phyloP scores from a whole-genome alignment of 2,888 invertebrate species.

The Oscheius myriophilus region DNA sequence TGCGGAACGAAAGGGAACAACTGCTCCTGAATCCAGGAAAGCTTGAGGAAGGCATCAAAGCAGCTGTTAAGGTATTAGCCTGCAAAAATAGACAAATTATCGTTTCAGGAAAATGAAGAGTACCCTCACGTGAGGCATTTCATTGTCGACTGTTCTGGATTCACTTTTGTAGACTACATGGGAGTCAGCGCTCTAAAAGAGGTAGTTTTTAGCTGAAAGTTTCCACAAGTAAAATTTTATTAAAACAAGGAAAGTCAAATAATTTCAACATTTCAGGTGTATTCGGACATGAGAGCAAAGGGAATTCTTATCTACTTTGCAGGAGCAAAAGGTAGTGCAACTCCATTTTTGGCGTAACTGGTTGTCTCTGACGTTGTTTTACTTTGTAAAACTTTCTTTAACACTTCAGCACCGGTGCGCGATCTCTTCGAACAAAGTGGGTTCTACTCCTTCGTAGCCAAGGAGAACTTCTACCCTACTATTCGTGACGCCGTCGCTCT shows the following conservation, averaged over 20 bases:
- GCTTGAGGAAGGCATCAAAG: not conserved
- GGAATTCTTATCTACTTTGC: constrained; percentile 69
- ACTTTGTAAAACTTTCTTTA: not conserved
- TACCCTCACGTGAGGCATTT: constrained; percentile 50
- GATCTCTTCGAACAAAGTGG: constrained; percentile 66
- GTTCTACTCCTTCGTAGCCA: constrained; percentile 64
- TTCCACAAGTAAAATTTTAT: too few species aligned
- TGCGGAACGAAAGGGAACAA: constrained; percentile 39
- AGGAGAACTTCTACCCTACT: constrained; percentile 69
- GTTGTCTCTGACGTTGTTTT: not conserved
- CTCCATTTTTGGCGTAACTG: too few species aligned
- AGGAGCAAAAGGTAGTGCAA: constrained; percentile 65
- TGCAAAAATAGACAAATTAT: not conserved
- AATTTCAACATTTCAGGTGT: constrained; percentile 41
- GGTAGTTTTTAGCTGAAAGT: too few species aligned
- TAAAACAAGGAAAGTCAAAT: not conserved
- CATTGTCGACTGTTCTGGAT: constrained; percentile 69
- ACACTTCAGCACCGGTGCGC: constrained; percentile 64
- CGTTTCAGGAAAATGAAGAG: constrained; percentile 4
- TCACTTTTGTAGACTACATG: constrained; percentile 70
- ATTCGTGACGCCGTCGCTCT: constrained; percentile 68
- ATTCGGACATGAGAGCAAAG: constrained; percentile 53
- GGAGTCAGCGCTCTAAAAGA: constrained; percentile 69
- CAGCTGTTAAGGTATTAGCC: not conserved
- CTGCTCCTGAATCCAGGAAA: constrained; percentile 10